Evolutionary conservation across 2,888 invertebrate species (phyloP).

Genomic region (Erpobdella octoculata): DNA sequence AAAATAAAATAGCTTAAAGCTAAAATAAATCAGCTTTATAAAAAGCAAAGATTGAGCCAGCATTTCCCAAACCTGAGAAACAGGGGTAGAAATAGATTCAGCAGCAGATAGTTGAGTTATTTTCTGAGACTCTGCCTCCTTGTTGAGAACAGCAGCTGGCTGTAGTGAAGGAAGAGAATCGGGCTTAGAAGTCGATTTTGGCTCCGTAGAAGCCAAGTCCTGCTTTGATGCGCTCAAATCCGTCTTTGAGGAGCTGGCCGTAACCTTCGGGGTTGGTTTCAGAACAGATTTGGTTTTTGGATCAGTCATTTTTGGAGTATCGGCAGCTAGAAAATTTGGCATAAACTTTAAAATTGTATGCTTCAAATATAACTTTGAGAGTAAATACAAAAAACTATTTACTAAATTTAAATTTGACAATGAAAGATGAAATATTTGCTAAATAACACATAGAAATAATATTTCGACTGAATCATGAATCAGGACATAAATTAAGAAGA

Average conservation of each 20-base stretch:
- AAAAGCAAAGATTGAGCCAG: background rate
- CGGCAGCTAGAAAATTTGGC: background rate
- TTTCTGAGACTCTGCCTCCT: background rate
- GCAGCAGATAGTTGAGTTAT: background rate
- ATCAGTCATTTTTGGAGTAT: background rate
- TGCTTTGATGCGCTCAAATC: background rate
- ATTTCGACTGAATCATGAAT: too few relatives aligned
- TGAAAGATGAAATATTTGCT: too few relatives aligned
- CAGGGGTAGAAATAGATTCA: conserved; percentile 82
- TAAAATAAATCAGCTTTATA: background rate
- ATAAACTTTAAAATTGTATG: too few relatives aligned
- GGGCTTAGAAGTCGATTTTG: background rate
- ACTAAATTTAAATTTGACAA: too few relatives aligned
- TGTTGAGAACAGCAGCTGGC: background rate
- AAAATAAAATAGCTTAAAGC: background rate
- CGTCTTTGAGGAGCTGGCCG: background rate
- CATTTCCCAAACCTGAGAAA: conserved; percentile 73
- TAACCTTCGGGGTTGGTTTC: background rate
- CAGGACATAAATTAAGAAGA: too few relatives aligned
- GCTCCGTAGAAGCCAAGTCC: background rate
- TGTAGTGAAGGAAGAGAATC: conserved; percentile 3
- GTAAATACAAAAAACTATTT: too few relatives aligned
- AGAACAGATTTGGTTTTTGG: background rate
- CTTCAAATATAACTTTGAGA: too few relatives aligned
- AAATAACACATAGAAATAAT: too few relatives aligned